These are phyloP conservation scores for Callaeas wilsoni DNA, from an alignment of 2,113 vertebrate species.

Conservation along the genomic window DNA sequence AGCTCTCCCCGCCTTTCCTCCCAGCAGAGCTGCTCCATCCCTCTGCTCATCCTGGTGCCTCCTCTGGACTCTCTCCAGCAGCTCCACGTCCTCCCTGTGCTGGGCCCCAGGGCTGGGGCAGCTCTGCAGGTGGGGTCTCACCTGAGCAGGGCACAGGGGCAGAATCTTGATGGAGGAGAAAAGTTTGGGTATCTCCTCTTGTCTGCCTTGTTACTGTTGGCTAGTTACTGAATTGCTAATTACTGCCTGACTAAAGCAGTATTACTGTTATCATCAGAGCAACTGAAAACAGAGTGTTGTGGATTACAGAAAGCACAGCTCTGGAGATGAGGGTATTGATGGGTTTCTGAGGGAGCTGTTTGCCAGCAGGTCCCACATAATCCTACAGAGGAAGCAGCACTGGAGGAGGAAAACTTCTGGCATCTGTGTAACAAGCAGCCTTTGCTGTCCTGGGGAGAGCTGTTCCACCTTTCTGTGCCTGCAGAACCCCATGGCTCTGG, in stretches of 20 bases:
- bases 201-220: neutral
- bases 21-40: neutral
- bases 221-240: neutral
- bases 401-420: neutral
- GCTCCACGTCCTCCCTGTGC: neutral
- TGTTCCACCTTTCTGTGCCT: neutral
- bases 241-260: neutral
- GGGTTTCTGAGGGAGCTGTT: neutral
- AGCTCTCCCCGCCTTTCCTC: neutral
- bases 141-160: neutral
- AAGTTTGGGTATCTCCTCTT: neutral
- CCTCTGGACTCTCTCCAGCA: neutral
- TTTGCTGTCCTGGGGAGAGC: neutral
- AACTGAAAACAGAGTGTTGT: neutral
- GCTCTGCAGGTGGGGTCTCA: neutral
- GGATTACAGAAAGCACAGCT: neutral
- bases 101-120: neutral
- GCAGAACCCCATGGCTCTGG: neutral
- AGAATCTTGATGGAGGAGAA: neutral
- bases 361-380: neutral
- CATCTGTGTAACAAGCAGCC: neutral
- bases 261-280: neutral
- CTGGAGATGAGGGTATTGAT: neutral
- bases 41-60: neutral
- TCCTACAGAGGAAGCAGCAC: neutral